Evolutionary conservation across 1,140 invertebrate species (phyloP).

Genomic region (Spodoptera litura): DNA sequence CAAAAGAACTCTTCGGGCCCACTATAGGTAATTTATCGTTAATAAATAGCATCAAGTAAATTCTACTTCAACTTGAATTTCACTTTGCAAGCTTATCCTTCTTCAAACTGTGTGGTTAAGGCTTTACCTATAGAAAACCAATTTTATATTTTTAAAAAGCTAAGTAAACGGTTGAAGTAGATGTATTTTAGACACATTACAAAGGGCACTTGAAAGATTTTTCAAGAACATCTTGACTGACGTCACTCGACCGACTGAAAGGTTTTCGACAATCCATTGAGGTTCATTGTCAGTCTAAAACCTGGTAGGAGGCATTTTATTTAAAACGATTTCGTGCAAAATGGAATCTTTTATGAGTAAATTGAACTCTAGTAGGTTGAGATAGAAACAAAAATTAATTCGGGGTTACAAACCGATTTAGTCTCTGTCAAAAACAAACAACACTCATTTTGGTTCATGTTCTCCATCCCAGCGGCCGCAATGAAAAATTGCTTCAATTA

Average conservation of each 20-base stretch:
- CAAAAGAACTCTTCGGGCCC: neutral
- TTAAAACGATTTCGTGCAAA: slow-evolving; percentile 19
- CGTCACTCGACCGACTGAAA: slow-evolving; percentile 21
- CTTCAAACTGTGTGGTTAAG: no score
- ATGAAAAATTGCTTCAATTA: slow-evolving; percentile 40
- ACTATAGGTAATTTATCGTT: neutral
- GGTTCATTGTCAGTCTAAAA: slow-evolving; percentile 30
- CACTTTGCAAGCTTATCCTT: no score
- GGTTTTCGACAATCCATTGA: slow-evolving; percentile 38
- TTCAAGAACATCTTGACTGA: slow-evolving; percentile 12
- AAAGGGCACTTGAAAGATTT: slow-evolving; percentile 24
- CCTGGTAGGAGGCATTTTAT: slow-evolving; percentile 15
- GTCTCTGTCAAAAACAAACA: neutral
- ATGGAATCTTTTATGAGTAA: neutral
- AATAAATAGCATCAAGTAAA: neutral
- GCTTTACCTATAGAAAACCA: neutral
- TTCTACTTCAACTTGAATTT: no score
- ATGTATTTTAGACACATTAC: neutral
- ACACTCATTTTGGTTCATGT: neutral
- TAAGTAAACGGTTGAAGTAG: neutral
- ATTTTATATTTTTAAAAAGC: no score
- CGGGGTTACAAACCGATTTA: neutral
- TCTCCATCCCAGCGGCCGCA: neutral
- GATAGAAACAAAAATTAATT: no score
- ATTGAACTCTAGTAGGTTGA: neutral